phyloP scores from a whole-genome alignment of 2,113 vertebrate genomes.

The Tragelaphus imberbis region DNA sequence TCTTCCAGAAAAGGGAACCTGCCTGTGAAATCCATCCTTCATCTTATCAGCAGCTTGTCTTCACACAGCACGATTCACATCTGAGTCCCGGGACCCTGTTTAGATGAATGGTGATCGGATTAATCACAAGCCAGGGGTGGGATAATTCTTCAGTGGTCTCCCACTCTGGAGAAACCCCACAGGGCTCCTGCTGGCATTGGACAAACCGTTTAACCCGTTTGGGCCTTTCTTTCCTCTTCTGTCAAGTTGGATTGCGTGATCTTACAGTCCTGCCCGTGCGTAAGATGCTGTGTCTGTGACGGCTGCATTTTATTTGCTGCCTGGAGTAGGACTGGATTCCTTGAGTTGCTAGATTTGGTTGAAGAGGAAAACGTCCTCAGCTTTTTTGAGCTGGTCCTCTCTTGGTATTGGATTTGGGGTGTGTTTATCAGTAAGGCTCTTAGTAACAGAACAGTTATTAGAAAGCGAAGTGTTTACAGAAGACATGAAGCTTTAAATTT shows the following conservation, averaged over 20 bases:
- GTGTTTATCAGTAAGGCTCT: not conserved
- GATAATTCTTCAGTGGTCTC: not conserved
- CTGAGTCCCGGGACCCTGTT: not conserved
- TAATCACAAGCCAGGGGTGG: not conserved
- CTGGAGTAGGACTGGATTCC: not conserved
- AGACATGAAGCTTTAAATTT: not conserved
- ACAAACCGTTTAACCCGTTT: not conserved
- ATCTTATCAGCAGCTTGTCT: not conserved
- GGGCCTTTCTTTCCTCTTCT: not conserved
- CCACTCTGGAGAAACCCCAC: not conserved
- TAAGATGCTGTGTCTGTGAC: not conserved
- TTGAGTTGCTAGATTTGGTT: not conserved
- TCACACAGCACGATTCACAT: not conserved
- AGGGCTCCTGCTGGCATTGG: not conserved
- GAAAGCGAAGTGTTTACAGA: not conserved
- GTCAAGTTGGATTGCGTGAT: not conserved
- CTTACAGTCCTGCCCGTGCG: no score
- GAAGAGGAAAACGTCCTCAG: not conserved
- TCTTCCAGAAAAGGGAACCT: not conserved
- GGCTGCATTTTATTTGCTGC: not conserved
- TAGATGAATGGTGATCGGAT: not conserved
- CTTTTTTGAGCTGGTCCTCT: not conserved
- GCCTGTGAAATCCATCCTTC: not conserved
- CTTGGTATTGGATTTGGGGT: not conserved
- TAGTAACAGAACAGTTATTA: not conserved